Base-by-base conservation (phyloP, 2,888 invertebrate species). In the Orchesellides sinensis region DNA sequence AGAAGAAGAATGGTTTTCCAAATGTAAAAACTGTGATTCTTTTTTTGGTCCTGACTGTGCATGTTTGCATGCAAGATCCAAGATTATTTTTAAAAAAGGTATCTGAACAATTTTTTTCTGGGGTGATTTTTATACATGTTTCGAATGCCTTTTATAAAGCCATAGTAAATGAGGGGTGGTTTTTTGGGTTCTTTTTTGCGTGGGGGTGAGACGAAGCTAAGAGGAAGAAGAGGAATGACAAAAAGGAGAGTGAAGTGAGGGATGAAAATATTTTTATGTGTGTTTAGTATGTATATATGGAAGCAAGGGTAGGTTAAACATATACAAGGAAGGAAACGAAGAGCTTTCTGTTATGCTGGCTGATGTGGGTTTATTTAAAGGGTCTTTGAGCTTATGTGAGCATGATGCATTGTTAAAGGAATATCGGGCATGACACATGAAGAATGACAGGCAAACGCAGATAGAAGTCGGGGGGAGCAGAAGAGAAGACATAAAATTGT, bases 241-340 rank as follows among this genome's bases (percentile, higher is more conserved):
- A 65, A 65, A 65, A 61, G n/a, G 61, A 32, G 32, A 61, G 61
- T 32, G 32, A 27, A 61, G 61, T 35, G 63, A 65, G 63, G 63
- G 63, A 65, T 65, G 63, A 65, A 65, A 65, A 65, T 23, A 14
- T n/a, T n/a, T 17, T 10, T 47, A n/a, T n/a, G n/a, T n/a, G n/a
- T n/a, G n/a, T 17, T 4, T 47, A 17, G 47, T 14, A 47, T 47
- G 4, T n/a, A 35, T 35, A 35, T 35, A 12, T 35, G 12, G 35
- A 35, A 35, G 12, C 12, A 47, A 47, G 47, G 6, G 47, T 14
- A 47, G 6, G 47, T 47, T 47, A n/a, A n/a, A n/a, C n/a, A n/a
- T n/a, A n/a, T n/a, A n/a, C n/a, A n/a, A n/a, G n/a, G n/a, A n/a
- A 40, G 10, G n/a, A 8, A 40, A 40, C 10, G 40, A 40, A 40